phyloP scores from a whole-genome alignment of 2,888 invertebrate species.

The Gortyna flavago region DNA sequence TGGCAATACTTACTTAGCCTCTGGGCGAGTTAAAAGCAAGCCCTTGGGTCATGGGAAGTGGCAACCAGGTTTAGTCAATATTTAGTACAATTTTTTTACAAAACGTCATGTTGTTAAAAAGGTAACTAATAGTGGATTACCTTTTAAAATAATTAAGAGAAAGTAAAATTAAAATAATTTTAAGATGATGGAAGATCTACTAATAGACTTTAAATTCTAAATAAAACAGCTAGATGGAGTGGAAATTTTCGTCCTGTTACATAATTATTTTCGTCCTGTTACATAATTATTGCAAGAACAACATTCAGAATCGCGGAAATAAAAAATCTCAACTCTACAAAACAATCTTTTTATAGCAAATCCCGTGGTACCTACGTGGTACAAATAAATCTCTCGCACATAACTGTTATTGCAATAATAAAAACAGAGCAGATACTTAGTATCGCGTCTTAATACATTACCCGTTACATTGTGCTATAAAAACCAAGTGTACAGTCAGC shows the following conservation, averaged over 20 bases:
- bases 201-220: neutral
- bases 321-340: neutral
- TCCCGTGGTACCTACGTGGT: slow-evolving; percentile 25
- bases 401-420: slow-evolving; percentile 58
- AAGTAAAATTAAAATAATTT: neutral
- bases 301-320: neutral
- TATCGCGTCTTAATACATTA: slow-evolving; percentile 63
- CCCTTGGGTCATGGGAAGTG: too few relatives aligned
- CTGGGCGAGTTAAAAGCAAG: too few relatives aligned
- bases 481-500: slow-evolving; percentile 55
- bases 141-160: neutral
- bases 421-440: slow-evolving; percentile 56
- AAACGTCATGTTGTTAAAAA: neutral
- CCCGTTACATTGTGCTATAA: slow-evolving; percentile 67
- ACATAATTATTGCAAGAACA: neutral
- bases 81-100: neutral
- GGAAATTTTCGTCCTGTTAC: neutral
- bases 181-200: neutral
- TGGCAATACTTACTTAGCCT: too few relatives aligned
- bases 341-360: slow-evolving; percentile 26
- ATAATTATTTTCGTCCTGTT: neutral
- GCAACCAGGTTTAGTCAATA: neutral
- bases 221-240: neutral
- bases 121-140: neutral
- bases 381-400: slow-evolving; percentile 43